Evolutionary conservation across 2,113 vertebrate species (phyloP), one percentile per base, ranked within the genome.

Genomic region (Lathamus discolor): DNA sequence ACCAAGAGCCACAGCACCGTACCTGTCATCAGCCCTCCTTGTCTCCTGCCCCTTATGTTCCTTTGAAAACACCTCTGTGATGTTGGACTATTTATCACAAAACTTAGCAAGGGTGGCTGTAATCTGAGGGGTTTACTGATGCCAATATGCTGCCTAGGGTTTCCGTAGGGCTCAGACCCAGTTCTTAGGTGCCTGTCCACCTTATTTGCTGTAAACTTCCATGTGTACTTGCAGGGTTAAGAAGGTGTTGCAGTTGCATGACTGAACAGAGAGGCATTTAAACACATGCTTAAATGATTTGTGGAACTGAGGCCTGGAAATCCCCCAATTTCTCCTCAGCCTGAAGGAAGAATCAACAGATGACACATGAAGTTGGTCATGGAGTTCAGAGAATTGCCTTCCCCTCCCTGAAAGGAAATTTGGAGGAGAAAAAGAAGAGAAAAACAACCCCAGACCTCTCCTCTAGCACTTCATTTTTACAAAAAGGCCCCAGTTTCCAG

Each of bases 391-490:
- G 25, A 92, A 93, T 70, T 64, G 49, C 9, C 33, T 80, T 63
- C n/a, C 10, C 35, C 74, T 85, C 48, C 28, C 51, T 88, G 55
- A 75, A 78, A 96, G 57, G 15, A 91, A 82, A 87, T 61, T 78
- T 11, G 70, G 39, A 83, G 27, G 37, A 48, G 35, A 20, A 25
- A 5, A 17, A 22, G 4, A 6, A 16, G 57, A 51, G 0, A 41
- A 44, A 76, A 72, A n/a, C 4, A 83, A 74, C 51, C 35, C 33
- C 48, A 78, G 94, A 94, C 5, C 57, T 92, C 62, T 86, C 27
- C 59, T 92, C 44, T 88, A 88, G 39, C 88, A 88, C 77, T 92
- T 84, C 67, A 79, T 79, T 91, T 78, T 96, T 92, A 90, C 37
- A 64, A 77, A 89, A 89, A 39, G 73, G 27, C 52, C n/a, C 18